Conservation (phyloP, 2,888 invertebrate genomes). For the Drosophila vallismaia region DNA sequence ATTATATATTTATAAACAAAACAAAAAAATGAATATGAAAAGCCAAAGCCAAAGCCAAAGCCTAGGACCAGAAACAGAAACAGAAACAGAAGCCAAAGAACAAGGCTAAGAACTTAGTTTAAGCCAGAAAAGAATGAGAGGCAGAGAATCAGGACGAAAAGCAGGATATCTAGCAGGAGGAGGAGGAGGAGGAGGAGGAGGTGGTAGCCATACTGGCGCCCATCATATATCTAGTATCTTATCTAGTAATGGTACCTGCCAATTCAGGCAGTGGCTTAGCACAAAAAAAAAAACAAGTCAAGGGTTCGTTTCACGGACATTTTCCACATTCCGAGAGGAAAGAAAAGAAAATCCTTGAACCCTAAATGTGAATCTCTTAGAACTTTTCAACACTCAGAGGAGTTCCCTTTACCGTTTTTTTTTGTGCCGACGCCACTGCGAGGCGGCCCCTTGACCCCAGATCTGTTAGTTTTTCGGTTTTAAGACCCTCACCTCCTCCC, state of each 20-base stretch:
- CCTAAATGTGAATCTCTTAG: too few species aligned
- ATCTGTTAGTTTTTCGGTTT: conserved; percentile 3
- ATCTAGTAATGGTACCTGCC: conserved; percentile 41
- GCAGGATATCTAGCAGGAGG: background rate
- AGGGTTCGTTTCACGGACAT: too few species aligned
- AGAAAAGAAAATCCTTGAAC: background rate
- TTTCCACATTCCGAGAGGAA: too few species aligned
- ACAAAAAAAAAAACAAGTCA: background rate
- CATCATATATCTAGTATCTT: conserved; percentile 24
- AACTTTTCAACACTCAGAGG: too few species aligned
- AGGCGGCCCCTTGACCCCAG: conserved; percentile 2
- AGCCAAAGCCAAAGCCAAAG: conserved; percentile 1
- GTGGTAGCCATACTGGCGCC: conserved; percentile 30
- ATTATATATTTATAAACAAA: background rate
- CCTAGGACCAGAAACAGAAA: conserved; percentile 1
- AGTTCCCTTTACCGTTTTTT: background rate
- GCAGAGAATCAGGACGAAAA: too few species aligned
- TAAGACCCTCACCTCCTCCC: background rate
- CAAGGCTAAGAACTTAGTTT: background rate
- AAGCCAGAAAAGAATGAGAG: background rate
- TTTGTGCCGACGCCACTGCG: background rate
- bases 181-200: conserved; percentile 2
- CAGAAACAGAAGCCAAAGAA: conserved; percentile 2
- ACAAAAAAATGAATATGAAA: background rate
- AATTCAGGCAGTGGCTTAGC: conserved; percentile 12